Conservation (phyloP, 1,140 invertebrate genomes). For the Steinernema khuongi region DNA sequence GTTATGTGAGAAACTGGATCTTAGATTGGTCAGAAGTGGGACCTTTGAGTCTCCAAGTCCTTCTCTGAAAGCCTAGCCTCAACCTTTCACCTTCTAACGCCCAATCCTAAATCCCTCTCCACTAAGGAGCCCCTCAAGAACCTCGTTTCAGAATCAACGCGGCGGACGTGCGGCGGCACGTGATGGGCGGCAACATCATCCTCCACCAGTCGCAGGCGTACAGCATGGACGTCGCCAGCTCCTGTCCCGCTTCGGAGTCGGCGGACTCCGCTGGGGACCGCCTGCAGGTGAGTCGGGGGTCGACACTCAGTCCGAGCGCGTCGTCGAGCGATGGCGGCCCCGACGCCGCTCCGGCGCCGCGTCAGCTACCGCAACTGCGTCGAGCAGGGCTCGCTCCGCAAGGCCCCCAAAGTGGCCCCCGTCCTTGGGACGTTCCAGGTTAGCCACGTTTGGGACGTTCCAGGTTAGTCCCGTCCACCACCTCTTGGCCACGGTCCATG, state of each 20-base stretch:
- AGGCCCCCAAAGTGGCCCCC: not conserved
- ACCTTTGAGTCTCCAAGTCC: too few species aligned
- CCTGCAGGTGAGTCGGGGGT: constrained; percentile 1
- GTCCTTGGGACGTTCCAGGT: not conserved
- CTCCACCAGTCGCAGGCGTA: constrained; percentile 15
- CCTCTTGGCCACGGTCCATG: too few species aligned
- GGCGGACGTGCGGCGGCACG: constrained; percentile 30
- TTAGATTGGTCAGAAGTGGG: too few species aligned
- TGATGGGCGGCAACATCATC: constrained; percentile 29
- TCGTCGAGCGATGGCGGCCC: constrained; percentile 3
- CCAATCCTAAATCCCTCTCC: too few species aligned
- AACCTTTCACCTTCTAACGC: not conserved
- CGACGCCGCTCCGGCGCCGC: not conserved
- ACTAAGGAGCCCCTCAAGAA: not conserved
- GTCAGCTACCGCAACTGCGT: not conserved
- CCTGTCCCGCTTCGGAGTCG: not conserved
- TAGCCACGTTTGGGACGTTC: not conserved
- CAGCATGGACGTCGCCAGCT: not conserved
- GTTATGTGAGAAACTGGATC: too few species aligned
- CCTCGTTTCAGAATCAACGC: constrained; percentile 25
- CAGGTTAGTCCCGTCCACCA: too few species aligned
- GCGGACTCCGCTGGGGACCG: not conserved
- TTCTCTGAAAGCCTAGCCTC: too few species aligned
- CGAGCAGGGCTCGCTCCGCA: not conserved
- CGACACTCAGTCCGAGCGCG: not conserved